A percentile compares a stretch with the other conserved stretches of the same genome.
Conservation (phyloP, 2,797 vertebrate species). For the Pogoniulus pusillus region DNA sequence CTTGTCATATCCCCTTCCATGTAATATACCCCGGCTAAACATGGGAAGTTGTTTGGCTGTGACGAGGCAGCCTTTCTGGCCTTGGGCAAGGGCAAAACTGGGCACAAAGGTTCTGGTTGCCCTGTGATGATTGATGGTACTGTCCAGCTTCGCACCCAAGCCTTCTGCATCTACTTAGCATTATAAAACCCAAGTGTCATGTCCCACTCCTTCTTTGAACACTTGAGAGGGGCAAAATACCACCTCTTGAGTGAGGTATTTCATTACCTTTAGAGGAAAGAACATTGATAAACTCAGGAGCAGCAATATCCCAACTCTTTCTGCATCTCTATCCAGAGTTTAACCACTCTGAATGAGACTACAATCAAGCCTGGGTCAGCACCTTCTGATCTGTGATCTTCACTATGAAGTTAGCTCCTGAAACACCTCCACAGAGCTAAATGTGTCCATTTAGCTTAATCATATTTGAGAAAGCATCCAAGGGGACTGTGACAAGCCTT, state of each 20-base stretch:
- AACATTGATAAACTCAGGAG: accelerated
- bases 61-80: background rate
- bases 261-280: background rate
- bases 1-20: background rate
- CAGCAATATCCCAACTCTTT: background rate
- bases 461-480: background rate
- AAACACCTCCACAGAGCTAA: background rate
- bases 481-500: background rate
- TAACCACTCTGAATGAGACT: background rate
- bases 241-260: background rate
- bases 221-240: background rate
- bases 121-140: no score
- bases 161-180: background rate
- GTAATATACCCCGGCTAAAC: no score
- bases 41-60: background rate
- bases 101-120: background rate
- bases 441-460: accelerated
- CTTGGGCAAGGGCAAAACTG: background rate
- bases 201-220: background rate
- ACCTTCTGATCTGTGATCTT: background rate
- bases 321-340: accelerated
- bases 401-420: background rate
- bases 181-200: background rate
- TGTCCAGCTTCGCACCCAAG: background rate
- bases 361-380: background rate